Percentiles rank a stretch among this genome's conserved stretches.
phyloP scores from a whole-genome alignment of 2,888 invertebrate genomes.

The Rambutsinella grinnellia region DNA sequence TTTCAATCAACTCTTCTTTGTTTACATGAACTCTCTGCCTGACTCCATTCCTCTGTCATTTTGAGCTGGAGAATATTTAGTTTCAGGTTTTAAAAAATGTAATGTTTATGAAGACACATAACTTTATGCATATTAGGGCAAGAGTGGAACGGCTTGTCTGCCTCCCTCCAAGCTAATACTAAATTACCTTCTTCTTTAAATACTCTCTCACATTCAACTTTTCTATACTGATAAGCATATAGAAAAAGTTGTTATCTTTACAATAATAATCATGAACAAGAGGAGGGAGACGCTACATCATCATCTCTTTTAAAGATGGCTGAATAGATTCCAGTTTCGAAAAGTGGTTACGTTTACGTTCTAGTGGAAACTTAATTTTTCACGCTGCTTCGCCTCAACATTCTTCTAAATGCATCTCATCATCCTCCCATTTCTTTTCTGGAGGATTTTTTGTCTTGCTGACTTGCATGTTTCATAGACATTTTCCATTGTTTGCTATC shows the following conservation, averaged over 20 bases:
- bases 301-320: slow-evolving; percentile 5
- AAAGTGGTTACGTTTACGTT: slow-evolving; percentile 36
- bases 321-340: slow-evolving; percentile 36
- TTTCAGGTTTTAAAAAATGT: slow-evolving; percentile 30
- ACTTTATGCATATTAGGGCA: slow-evolving; percentile 52
- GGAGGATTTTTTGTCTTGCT: neutral
- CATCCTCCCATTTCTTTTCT: neutral
- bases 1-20: too few species aligned
- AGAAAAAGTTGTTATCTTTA: neutral
- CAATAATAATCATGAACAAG: slow-evolving; percentile 19
- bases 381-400: slow-evolving; percentile 26
- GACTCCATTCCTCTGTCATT: too few species aligned
- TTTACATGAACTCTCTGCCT: too few species aligned
- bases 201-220: neutral
- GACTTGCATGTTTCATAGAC: slow-evolving; percentile 15
- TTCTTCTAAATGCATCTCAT: neutral
- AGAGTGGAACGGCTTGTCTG: slow-evolving; percentile 43
- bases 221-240: neutral
- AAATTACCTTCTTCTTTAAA: slow-evolving; percentile 13
- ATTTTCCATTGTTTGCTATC: too few species aligned
- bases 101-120: slow-evolving; percentile 52
- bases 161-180: slow-evolving; percentile 25
- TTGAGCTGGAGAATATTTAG: too few species aligned
- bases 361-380: slow-evolving; percentile 45
- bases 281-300: slow-evolving; percentile 7